Base-by-base conservation (phyloP, 1,140 invertebrate genomes). In the silkworm (Bombyx mori) region DNA sequence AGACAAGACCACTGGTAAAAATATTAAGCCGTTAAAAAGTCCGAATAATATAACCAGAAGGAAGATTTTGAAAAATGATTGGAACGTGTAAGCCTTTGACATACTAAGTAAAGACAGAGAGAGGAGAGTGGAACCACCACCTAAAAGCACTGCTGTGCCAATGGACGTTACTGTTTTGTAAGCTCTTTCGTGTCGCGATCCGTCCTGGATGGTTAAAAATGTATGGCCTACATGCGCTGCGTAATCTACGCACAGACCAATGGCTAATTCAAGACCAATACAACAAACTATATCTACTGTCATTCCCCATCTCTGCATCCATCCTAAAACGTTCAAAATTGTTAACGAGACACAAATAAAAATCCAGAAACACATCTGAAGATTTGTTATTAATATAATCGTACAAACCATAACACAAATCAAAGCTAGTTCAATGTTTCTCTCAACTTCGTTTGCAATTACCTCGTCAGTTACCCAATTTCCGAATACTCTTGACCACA, bases 231-330 rank as follows among this genome's bases (percentile, higher is more conserved):
- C 92, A 77, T 97, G 95, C 6, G 95, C 94, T 0, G 95, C 94
- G 65, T 97, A 96, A 88, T 97, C 95, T 1, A 97, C 94, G 70
- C 95, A 95, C 44, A 97, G 88, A 44, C 96, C 95, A 66, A 96
- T 94, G n/a, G 93, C 94, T 54, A 97, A 87, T 69, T 96, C 94
- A 8, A 96, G 84, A 59, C 91, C 93, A 62, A 97, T 95, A 77
- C 94, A 96, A 43, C 95, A 94, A 42, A 96, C 94, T 50, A 95
- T 92, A 73, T 97, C 95, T 46, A 97, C 93, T 4, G 94, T 95
- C 55, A 96, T 89, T 7, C 93, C 95, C 95, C 95, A 91, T 52
- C 82, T 73, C 68, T 91, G 92, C 93, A 97, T 95, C 66, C 93
- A 93, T 3, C 95, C 96, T 61, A 93, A 92, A 44, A 97, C 94